Evolutionary conservation across 2,113 vertebrate species (phyloP).

Genomic region (Falco punctatus): DNA sequence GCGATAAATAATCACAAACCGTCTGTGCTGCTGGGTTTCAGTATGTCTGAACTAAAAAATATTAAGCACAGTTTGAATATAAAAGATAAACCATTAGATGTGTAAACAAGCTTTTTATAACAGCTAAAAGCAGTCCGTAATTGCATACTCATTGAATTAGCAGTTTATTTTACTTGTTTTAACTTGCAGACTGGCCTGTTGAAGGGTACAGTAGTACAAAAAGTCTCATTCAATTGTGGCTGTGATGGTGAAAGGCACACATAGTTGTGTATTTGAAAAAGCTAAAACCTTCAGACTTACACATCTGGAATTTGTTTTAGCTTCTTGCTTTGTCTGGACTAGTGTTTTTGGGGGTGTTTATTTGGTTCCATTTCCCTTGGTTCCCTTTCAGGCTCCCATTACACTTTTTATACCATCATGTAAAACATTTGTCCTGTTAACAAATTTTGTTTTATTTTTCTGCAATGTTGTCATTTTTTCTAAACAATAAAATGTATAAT

Average conservation of each 20-base stretch:
- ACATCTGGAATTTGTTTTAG: slow-evolving; percentile 49
- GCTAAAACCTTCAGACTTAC: slow-evolving; percentile 38
- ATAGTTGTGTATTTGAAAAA: not conserved
- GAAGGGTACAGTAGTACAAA: slow-evolving; percentile 3
- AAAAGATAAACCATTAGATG: slow-evolving; percentile 55
- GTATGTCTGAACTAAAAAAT: slow-evolving; percentile 87
- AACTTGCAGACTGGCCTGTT: slow-evolving; percentile 20
- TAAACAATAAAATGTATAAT: slow-evolving; percentile 40
- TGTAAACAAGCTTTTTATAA: slow-evolving; percentile 25
- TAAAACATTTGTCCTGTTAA: slow-evolving; percentile 16
- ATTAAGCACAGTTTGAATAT: slow-evolving; percentile 85
- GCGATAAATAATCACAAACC: slow-evolving; percentile 80
- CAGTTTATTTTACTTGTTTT: not conserved
- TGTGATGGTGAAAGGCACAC: slow-evolving; percentile 29
- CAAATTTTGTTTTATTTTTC: slow-evolving; percentile 57
- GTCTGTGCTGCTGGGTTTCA: slow-evolving; percentile 89
- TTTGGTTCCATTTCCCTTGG: not conserved
- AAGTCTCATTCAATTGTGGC: not conserved
- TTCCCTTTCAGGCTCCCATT: not conserved
- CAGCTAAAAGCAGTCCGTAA: slow-evolving; percentile 3
- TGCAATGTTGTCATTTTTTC: slow-evolving; percentile 5
- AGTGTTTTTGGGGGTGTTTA: not conserved
- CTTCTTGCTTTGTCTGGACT: slow-evolving; percentile 19
- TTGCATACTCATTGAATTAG: not conserved
- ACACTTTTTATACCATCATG: slow-evolving; percentile 35